Evolutionary conservation across 2,888 invertebrate genomes (phyloP), one percentile per base, ranked within the genome.

Genomic region (Bombylius major): DNA sequence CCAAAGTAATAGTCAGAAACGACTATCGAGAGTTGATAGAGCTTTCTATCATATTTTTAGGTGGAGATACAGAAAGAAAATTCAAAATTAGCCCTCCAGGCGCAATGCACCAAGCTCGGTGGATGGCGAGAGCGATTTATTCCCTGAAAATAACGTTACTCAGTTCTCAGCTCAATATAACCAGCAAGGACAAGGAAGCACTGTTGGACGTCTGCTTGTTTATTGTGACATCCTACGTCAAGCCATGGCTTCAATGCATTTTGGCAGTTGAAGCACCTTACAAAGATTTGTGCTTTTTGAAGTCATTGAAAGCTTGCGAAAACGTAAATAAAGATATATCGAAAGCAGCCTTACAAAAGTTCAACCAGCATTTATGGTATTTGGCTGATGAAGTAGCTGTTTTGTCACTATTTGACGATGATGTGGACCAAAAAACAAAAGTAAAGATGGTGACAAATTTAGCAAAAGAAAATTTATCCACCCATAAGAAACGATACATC

Each of bases 61-160:
- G 54, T n/a, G 58, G 54, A 54, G 51, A 60, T 50, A 51, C 13
- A 7, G 58, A 56, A 8, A n/a, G n/a, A n/a, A n/a, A n/a, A n/a
- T n/a, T n/a, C n/a, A 36, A 61, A 54, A 48, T 61, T 33, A 48
- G 59, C 45, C 62, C 59, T 58, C 63, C 64, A 64, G 69, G 69
- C 65, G 67, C 66, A 54, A 53, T 64, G 61, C 65, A 67, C 39
- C 59, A 66, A 60, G 65, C 65, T 51, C 54, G 62, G 54, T 65
- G 64, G 64, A 65, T 67, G 64, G 60, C 62, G 42, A 65, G 60
- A 61, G 63, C 64, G 31, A 64, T 66, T 59, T 65, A 65, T 58
- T 56, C 58, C 8, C 50, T 64, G 36, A 65, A 62, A 59, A 60
- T 62, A 55, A 57, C 36, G 36, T 58, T 62, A 49, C 47, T 59